phyloP scores from a whole-genome alignment of 2,113 vertebrate species.

The Indicator indicator region DNA sequence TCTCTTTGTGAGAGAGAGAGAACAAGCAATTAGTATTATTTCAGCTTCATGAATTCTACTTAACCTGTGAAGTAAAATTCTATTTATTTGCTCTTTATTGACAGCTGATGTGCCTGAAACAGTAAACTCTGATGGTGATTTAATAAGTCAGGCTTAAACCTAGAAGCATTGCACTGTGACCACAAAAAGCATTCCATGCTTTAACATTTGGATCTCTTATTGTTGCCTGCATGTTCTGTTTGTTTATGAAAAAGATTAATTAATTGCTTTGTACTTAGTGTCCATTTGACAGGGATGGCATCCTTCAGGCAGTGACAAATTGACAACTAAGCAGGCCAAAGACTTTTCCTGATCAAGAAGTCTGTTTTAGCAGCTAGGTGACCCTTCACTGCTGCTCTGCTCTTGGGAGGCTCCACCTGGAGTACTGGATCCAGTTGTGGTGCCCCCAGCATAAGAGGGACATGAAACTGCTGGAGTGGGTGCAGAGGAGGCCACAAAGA shows the following conservation, averaged over 20 bases:
- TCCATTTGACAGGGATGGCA: neutral
- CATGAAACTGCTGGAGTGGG: no score
- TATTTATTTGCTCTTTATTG: conserved; percentile 4
- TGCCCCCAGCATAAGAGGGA: no score
- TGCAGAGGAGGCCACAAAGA: no score
- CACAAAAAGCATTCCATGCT: neutral
- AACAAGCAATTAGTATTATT: neutral
- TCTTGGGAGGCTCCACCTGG: no score
- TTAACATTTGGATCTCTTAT: neutral
- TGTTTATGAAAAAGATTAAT: neutral
- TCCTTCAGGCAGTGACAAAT: neutral
- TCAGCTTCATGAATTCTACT: neutral
- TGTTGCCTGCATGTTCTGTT: neutral
- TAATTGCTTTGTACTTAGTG: neutral
- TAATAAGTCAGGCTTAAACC: neutral
- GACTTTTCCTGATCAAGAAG: neutral
- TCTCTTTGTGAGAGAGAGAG: neutral
- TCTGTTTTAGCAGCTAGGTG: neutral
- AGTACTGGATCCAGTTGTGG: no score
- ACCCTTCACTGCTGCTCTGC: neutral
- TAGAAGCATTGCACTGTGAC: neutral
- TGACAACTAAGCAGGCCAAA: neutral
- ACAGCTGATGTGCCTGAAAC: neutral
- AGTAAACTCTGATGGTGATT: neutral
- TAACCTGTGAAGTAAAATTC: neutral